These are phyloP conservation scores for Poecile atricapillus DNA, from an alignment of 2,113 vertebrate species.

Conservation along the genomic window DNA sequence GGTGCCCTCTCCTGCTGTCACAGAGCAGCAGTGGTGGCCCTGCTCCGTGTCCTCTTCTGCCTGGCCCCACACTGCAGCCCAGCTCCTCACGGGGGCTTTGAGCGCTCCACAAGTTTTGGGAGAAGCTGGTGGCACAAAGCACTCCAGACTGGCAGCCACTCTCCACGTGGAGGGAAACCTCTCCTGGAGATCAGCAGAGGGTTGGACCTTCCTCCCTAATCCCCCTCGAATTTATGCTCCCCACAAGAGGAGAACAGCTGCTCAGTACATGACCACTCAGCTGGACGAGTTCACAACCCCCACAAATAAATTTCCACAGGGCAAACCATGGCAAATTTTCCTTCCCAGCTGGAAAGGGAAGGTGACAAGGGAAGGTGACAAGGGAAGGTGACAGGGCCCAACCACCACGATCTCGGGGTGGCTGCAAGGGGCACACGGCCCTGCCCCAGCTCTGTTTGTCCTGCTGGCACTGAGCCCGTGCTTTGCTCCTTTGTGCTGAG, in stretches of 20 bases:
- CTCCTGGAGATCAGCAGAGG: neutral
- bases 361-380: neutral
- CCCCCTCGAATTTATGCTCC: neutral
- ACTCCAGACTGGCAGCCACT: fast-evolving
- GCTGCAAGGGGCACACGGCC: fast-evolving
- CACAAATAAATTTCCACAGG: neutral
- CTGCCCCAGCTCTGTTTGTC: neutral
- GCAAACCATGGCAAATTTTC: neutral
- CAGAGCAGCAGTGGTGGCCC: neutral
- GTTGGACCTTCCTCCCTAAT: neutral
- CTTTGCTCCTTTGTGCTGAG: neutral
- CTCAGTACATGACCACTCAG: neutral
- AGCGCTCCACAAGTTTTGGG: neutral
- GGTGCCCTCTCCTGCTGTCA: constrained; percentile 43
- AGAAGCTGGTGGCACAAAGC: neutral
- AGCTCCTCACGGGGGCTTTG: neutral
- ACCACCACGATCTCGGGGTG: fast-evolving
- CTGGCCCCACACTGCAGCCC: fast-evolving
- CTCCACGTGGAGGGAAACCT: neutral
- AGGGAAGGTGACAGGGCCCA: neutral
- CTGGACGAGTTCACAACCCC: neutral
- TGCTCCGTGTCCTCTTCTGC: fast-evolving
- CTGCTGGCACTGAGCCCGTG: neutral
- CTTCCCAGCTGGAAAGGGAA: neutral
- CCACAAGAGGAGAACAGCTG: neutral